Conservation (phyloP, 2,797 vertebrate genomes). For the Phataginus tricuspis region DNA sequence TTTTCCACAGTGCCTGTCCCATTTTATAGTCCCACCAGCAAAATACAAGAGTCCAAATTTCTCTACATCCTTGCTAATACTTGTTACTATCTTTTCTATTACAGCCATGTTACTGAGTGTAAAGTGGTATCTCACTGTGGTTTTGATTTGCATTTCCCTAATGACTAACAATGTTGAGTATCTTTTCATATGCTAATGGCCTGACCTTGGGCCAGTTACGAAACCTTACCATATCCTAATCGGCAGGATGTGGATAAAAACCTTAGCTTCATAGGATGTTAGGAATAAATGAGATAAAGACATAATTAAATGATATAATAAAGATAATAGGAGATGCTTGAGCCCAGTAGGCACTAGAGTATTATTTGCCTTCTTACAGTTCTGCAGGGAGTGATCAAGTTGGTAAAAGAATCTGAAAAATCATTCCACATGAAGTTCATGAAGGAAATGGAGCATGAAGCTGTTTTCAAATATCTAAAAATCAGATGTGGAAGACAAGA, state of each 20-base stretch:
- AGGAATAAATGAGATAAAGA: not conserved
- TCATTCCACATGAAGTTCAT: not conserved
- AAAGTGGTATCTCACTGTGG: not conserved
- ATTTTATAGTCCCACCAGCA: not conserved
- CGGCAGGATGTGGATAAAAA: not conserved
- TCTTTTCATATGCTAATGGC: not conserved
- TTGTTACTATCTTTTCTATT: not conserved
- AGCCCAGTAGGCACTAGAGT: not conserved
- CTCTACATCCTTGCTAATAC: not conserved
- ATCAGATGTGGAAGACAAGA: not conserved
- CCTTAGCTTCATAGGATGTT: not conserved
- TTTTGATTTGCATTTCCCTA: not conserved
- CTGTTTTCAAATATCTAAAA: slow-evolving; percentile 8
- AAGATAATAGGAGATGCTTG: not conserved
- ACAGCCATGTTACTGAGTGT: not conserved
- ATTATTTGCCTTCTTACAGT: not conserved
- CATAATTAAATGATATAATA: not conserved
- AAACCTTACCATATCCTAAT: not conserved
- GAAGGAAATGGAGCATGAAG: not conserved
- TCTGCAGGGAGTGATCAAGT: not conserved
- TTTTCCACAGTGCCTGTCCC: not conserved
- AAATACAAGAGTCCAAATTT: not conserved
- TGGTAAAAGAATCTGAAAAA: not conserved
- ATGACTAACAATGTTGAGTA: not conserved
- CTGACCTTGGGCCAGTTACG: not conserved